Conservation (phyloP, 1,140 invertebrate genomes). For the Danaus plexippus region DNA sequence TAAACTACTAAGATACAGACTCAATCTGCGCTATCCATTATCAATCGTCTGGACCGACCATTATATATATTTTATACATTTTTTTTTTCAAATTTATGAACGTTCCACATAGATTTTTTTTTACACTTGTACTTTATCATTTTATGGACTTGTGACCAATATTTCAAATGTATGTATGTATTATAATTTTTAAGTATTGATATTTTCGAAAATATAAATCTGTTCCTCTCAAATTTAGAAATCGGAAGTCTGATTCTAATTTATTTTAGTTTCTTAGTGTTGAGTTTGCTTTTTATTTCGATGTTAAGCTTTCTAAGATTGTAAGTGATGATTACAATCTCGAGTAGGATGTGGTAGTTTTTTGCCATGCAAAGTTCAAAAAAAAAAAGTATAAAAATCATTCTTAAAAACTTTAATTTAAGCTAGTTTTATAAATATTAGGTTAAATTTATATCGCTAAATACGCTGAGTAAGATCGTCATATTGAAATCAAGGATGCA, state of each 20-base stretch:
- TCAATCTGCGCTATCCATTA: too few species aligned
- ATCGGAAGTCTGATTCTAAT: constrained; percentile 70
- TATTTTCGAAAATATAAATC: constrained; percentile 36
- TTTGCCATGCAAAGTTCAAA: constrained; percentile 1
- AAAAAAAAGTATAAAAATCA: constrained; percentile 7
- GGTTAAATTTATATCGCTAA: constrained; percentile 17
- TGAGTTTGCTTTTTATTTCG: constrained; percentile 21
- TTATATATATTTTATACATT: constrained; percentile 28
- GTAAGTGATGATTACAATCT: constrained; percentile 11
- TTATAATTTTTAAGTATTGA: constrained; percentile 25
- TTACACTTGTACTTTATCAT: constrained; percentile 43
- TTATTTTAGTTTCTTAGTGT: constrained; percentile 42
- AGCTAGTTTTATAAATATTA: constrained; percentile 18
- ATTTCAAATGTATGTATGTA: constrained; percentile 32
- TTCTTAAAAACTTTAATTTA: constrained; percentile 14
- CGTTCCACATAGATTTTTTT: constrained; percentile 52
- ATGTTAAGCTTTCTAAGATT: constrained; percentile 33
- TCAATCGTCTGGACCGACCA: too few species aligned
- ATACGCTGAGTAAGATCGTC: constrained; percentile 18
- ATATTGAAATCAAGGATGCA: constrained; percentile 16
- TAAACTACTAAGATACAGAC: too few species aligned
- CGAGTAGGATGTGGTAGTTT: constrained; percentile 2
- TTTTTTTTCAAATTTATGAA: constrained; percentile 38
- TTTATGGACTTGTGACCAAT: constrained; percentile 47
- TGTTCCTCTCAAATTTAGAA: constrained; percentile 51